A percentile compares a stretch with the other conserved stretches of the same genome.
These are phyloP conservation scores for Donacobius atricapilla DNA, from an alignment of 2,113 vertebrate species.

Conservation along the genomic window DNA sequence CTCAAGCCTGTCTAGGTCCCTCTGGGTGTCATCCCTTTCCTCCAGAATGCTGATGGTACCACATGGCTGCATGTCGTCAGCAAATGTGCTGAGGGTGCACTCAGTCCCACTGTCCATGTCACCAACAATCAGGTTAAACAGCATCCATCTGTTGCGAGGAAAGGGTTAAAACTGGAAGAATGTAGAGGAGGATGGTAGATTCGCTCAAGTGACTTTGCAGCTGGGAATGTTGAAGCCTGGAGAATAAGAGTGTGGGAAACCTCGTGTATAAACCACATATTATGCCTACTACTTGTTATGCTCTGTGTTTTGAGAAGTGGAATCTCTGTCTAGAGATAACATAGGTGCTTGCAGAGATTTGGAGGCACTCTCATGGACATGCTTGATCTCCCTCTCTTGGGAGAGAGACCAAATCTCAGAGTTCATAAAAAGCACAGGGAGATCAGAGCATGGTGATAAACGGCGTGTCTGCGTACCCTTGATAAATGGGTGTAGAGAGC, in stretches of 20 bases:
- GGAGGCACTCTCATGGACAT: fast-evolving
- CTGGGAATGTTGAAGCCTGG: not conserved
- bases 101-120: not conserved
- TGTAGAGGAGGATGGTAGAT: not conserved
- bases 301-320: not conserved
- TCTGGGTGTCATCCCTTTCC: not conserved
- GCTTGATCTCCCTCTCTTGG: not conserved
- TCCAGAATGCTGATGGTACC: not conserved
- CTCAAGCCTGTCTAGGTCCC: not conserved
- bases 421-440: no score
- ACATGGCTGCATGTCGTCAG: not conserved
- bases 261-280: not conserved
- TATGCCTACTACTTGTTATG: not conserved
- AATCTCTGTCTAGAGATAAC: not conserved
- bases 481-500: no score
- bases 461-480: fast-evolving
- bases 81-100: not conserved
- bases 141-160: not conserved
- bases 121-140: not conserved
- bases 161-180: not conserved
- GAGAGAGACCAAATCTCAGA: not conserved
- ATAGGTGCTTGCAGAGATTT: not conserved
- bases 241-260: not conserved
- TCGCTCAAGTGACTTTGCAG: not conserved
- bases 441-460: not conserved